Evolutionary conservation across 2,888 invertebrate genomes (phyloP).

Genomic region (Brachyptera risi): DNA sequence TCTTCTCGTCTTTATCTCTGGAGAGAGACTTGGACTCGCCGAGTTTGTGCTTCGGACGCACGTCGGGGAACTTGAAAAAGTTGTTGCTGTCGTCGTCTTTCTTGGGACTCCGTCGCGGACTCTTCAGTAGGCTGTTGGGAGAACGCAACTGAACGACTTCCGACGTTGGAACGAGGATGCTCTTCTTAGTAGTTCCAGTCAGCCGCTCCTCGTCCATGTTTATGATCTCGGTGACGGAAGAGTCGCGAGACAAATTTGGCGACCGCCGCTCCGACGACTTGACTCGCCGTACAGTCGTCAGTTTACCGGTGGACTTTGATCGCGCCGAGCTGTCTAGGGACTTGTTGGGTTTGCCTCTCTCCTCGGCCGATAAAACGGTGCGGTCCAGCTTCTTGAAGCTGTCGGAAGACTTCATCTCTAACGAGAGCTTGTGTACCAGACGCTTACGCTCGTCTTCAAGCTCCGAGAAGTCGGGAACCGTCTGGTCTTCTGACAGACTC

Average conservation of each 20-base stretch:
- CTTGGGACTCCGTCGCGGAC: conserved; percentile 1
- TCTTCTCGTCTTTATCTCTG: too few species aligned
- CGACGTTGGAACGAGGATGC: not conserved
- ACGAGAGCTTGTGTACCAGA: conserved; percentile 3
- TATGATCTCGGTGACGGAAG: conserved; percentile 14
- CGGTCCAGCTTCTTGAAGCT: conserved; percentile 1
- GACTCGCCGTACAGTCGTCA: not conserved
- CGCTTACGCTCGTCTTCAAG: not conserved
- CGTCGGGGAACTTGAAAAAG: conserved; percentile 18
- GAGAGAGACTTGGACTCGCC: too few species aligned
- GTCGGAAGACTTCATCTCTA: conserved; percentile 6
- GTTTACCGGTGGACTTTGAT: conserved; percentile 2
- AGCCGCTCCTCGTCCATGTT: conserved; percentile 13
- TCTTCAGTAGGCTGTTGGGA: not conserved
- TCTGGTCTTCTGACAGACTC: not conserved
- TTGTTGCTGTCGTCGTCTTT: not conserved
- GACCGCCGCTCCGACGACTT: conserved; percentile 3
- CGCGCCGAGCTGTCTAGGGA: not conserved
- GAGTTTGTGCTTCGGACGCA: too few species aligned
- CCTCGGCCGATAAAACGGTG: conserved; percentile 1
- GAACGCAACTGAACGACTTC: not conserved
- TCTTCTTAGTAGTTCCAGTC: not conserved
- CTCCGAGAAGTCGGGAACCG: not conserved
- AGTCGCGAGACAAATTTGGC: conserved; percentile 4
- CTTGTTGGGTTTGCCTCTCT: not conserved